These are phyloP conservation scores for Ips nitidus DNA, from an alignment of 1,140 invertebrate species.

Conservation along the genomic window DNA sequence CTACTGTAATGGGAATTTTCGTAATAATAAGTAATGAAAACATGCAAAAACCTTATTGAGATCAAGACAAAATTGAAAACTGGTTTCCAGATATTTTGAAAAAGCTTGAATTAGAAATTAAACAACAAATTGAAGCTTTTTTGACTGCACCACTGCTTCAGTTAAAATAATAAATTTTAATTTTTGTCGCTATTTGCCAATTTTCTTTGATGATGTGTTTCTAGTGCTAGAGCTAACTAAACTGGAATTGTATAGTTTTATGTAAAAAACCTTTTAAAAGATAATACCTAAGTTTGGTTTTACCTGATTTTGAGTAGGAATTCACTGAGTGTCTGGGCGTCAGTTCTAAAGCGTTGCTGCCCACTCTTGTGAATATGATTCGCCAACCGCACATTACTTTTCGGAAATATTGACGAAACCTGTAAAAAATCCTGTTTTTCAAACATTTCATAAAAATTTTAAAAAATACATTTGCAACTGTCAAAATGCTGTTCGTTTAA, in stretches of 20 bases:
- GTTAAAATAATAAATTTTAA: no score
- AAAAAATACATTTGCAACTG: not conserved
- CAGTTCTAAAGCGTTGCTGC: slow-evolving; percentile 16
- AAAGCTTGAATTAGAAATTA: no score
- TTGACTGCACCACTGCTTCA: no score
- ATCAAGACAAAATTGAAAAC: no score
- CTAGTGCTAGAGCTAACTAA: not conserved
- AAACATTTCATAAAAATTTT: not conserved
- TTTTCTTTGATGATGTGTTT: not conserved
- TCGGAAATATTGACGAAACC: slow-evolving; percentile 47
- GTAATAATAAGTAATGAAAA: no score
- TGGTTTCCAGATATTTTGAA: no score
- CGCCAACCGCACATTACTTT: slow-evolving; percentile 44
- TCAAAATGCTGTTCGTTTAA: not conserved
- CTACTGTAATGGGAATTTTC: no score
- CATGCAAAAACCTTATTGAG: no score
- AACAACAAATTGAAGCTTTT: no score
- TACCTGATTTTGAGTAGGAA: slow-evolving; percentile 39
- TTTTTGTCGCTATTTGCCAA: not conserved
- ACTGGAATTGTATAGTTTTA: not conserved
- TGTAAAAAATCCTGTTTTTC: slow-evolving; percentile 29
- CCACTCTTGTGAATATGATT: slow-evolving; percentile 16
- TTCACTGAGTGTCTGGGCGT: slow-evolving; percentile 27
- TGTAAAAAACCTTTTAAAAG: not conserved
- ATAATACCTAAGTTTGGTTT: not conserved